A percentile compares a stretch with the other conserved stretches of the same genome.
These are phyloP conservation scores for Drosophila pachea DNA, from an alignment of 1,140 invertebrate genomes.

Conservation along the genomic window DNA sequence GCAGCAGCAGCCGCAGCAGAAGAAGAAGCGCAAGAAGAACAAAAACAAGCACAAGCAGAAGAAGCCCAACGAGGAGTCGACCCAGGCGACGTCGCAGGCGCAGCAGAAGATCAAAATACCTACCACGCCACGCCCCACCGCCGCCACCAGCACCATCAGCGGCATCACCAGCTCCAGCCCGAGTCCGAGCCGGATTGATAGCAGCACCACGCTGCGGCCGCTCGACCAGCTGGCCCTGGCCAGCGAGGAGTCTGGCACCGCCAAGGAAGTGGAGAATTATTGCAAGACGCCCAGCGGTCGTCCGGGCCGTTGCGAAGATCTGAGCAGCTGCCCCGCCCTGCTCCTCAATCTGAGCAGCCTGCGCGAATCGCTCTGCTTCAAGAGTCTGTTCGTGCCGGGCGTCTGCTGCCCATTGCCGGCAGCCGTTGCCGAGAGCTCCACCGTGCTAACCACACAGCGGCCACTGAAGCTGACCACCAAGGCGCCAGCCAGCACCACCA, in stretches of 20 bases:
- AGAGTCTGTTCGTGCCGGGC: conserved; percentile 93
- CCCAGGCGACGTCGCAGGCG: conserved; percentile 40
- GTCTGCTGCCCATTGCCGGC: conserved; percentile 88
- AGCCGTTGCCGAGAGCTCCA: conserved; percentile 60
- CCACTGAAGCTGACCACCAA: conserved; percentile 80
- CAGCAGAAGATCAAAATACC: conserved; percentile 67
- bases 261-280: conserved; percentile 76
- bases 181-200: background rate
- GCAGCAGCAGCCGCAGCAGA: conserved; percentile 74
- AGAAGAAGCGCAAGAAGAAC: conserved; percentile 66
- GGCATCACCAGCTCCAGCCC: conserved; percentile 2
- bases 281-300: conserved; percentile 90
- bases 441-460: conserved; percentile 67
- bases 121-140: conserved; percentile 61
- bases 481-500: conserved; percentile 42
- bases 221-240: conserved; percentile 55
- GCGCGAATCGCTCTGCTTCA: conserved; percentile 93
- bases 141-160: conserved; percentile 22
- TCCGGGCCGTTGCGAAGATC: conserved; percentile 90
- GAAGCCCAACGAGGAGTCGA: conserved; percentile 76
- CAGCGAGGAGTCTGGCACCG: conserved; percentile 61
- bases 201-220: conserved; percentile 33
- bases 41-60: conserved; percentile 75
- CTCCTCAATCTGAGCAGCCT: conserved; percentile 90
- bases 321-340: conserved; percentile 92